Conservation (phyloP, 2,888 invertebrate genomes). For the Troides helena region DNA sequence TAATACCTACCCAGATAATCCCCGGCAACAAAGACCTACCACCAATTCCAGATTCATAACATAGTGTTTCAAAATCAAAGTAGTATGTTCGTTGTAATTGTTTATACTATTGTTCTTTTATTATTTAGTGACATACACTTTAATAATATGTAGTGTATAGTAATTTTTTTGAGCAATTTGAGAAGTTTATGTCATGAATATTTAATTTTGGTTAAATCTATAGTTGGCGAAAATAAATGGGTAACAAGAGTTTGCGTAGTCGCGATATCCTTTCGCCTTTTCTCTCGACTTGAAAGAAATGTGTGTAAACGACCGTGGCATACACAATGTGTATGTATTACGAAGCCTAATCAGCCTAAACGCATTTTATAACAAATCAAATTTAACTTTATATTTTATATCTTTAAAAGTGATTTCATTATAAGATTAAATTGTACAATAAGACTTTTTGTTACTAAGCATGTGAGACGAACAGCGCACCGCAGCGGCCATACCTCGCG, state of each 20-base stretch:
- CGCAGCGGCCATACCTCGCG: slow-evolving; percentile 46
- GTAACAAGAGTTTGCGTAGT: slow-evolving; percentile 42
- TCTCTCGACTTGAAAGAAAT: slow-evolving; percentile 69
- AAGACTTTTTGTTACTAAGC: slow-evolving; percentile 41
- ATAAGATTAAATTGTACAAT: slow-evolving; percentile 29
- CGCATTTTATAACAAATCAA: slow-evolving; percentile 26
- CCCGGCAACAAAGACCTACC: too few relatives aligned
- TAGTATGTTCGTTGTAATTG: too few relatives aligned
- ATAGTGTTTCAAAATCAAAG: too few relatives aligned
- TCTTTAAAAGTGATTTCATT: slow-evolving; percentile 28
- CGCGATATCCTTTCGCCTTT: slow-evolving; percentile 72
- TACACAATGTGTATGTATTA: slow-evolving; percentile 61
- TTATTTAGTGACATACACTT: too few relatives aligned
- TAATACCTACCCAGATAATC: too few relatives aligned
- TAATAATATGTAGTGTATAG: too few relatives aligned
- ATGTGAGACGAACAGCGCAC: slow-evolving; percentile 48
- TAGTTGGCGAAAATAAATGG: slow-evolving; percentile 26
- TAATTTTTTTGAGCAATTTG: too few relatives aligned
- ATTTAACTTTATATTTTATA: slow-evolving; percentile 26
- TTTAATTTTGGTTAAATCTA: slow-evolving; percentile 13
- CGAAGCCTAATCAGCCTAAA: slow-evolving; percentile 43
- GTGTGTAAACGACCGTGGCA: slow-evolving; percentile 68
- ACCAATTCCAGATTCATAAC: too few relatives aligned
- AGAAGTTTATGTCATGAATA: neutral
- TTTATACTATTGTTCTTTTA: too few relatives aligned